A percentile compares a stretch with the other conserved stretches of the same genome.
These are phyloP conservation scores for Tiliacea citrago DNA, from an alignment of 2,888 invertebrate genomes.

Conservation along the genomic window DNA sequence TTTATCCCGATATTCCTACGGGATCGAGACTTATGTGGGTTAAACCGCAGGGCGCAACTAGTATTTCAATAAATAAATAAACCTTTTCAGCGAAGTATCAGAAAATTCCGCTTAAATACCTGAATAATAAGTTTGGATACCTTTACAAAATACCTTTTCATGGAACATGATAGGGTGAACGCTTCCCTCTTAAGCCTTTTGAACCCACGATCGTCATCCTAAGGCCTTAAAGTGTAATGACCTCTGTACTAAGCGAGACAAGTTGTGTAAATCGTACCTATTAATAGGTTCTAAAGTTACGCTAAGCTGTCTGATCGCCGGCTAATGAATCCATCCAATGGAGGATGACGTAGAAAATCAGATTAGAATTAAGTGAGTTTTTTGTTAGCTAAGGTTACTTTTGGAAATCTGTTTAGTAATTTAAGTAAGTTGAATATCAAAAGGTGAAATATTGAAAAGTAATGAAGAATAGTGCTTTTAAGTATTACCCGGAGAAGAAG, in stretches of 20 bases:
- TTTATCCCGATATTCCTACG: no score
- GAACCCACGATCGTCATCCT: conserved; percentile 24
- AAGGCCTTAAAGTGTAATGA: conserved; percentile 36
- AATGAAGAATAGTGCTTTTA: no score
- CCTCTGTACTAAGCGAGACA: conserved; percentile 20
- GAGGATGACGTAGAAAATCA: conserved; percentile 40
- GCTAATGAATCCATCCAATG: conserved; percentile 23
- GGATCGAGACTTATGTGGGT: no score
- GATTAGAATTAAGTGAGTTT: conserved; percentile 36
- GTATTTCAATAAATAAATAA: neutral
- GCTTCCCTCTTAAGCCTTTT: conserved; percentile 41
- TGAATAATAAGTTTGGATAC: conserved; percentile 26
- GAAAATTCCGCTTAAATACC: neutral
- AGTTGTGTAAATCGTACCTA: conserved; percentile 24
- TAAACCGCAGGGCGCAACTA: no score
- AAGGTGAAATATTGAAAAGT: neutral
- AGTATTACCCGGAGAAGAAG: no score
- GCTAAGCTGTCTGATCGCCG: conserved; percentile 31
- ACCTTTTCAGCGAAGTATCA: conserved; percentile 15
- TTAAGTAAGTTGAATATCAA: neutral
- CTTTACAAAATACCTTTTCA: conserved; percentile 19
- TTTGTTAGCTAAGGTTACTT: conserved; percentile 17
- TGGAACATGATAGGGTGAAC: conserved; percentile 36
- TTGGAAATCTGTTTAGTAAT: conserved; percentile 6
- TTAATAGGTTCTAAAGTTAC: conserved; percentile 44